Base-by-base conservation (phyloP, 2,797 vertebrate species). In the Sebastes itinus region DNA sequence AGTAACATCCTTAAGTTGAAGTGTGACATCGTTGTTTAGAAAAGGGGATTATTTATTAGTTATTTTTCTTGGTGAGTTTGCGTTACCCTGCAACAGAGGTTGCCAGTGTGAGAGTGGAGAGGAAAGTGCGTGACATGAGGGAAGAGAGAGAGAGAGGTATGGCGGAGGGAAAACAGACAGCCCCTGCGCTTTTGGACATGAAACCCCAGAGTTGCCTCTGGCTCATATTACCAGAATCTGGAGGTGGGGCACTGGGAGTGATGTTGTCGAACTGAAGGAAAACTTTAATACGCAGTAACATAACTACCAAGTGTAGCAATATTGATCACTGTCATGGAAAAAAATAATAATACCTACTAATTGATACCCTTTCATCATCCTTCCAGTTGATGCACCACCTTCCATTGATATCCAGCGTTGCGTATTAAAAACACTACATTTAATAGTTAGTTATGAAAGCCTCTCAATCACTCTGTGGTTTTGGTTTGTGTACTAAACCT, bases 171-270 rank as follows among this genome's bases (percentile, higher is more conserved):
- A 95, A 95, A 95, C 94, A 95, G 91, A 90, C 87, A 92, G 95
- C 95, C 96, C 96, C 94, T 96, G 95, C 92, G 8, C 73, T 92
- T 91, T 85, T 86, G 91, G 85, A 88, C 78, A 75, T 91, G 94
- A 95, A 92, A 95, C 94, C 95, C 92, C 94, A 94, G 83, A 91
- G 92, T 91, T 89, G 92, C 83, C 65, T 90, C 62, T 87, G 91
- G 92, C 92, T 96, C 96, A 90, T 90, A 87, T 96, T 96, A 95
- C 96, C 81, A 93, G 86, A 93, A 92, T 90, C 73, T 89, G 91
- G 91, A 95, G 95, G 96, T 94, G 94, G 94, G 86, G 92, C 91
- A 54, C 27, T 64, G 80, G 77, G 75, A 87, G 76, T 70, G 68
- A 80, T 91, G 88, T 91, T 92, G 90, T 92, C 82, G 90, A 87